Evolutionary conservation across 1,140 invertebrate species (phyloP).

Genomic region (Lordiphosa clarofinis): DNA sequence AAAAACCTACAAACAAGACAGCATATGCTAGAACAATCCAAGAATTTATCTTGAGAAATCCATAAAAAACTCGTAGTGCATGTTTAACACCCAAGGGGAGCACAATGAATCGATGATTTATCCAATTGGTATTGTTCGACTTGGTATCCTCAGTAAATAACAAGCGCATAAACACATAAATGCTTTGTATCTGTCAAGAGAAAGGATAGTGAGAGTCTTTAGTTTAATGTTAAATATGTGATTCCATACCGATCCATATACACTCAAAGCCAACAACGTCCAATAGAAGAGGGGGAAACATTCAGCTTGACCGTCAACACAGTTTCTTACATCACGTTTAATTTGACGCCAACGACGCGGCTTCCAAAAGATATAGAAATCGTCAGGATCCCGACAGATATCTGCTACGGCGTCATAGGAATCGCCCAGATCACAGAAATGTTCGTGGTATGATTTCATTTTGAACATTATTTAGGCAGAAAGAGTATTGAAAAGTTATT

Average conservation of each 20-base stretch:
- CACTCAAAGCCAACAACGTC: background rate
- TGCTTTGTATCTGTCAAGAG: background rate
- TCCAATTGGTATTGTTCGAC: background rate
- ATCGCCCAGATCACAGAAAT: background rate
- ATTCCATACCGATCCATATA: background rate
- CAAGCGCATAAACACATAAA: background rate
- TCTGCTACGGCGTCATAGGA: background rate
- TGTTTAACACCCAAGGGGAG: background rate
- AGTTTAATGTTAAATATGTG: background rate
- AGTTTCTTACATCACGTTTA: background rate
- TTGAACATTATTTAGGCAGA: background rate
- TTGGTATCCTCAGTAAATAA: too few species aligned
- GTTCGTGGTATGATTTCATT: background rate
- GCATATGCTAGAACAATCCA: background rate
- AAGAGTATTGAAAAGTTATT: too few species aligned
- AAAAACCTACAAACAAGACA: background rate
- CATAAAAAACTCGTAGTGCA: background rate
- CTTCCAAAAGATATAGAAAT: too few species aligned
- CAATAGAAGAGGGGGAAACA: constrained; percentile 2
- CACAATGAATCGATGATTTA: background rate
- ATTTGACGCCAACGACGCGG: background rate
- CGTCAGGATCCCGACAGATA: background rate
- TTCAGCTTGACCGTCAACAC: background rate
- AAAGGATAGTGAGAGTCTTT: too few species aligned
- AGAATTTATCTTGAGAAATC: background rate